These are phyloP conservation scores for Spicauda simplicius DNA, from an alignment of 2,888 invertebrate genomes.

Conservation along the genomic window DNA sequence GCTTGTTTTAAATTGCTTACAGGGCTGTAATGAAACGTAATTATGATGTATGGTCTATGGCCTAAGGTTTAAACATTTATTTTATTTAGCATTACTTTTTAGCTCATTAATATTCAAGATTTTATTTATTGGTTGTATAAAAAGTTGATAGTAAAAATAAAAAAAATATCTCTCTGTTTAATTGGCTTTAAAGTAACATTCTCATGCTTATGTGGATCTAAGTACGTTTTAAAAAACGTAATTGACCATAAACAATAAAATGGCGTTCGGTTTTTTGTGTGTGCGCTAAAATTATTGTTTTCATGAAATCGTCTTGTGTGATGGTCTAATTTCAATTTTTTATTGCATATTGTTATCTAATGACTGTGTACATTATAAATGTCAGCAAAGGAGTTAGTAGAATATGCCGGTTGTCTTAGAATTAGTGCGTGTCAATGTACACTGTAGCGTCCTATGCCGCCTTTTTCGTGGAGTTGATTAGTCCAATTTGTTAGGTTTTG, in stretches of 20 bases:
- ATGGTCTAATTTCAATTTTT: conserved; percentile 46
- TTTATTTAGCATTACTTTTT: too few species aligned
- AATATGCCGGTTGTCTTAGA: conserved; percentile 49
- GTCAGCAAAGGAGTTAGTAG: conserved; percentile 48
- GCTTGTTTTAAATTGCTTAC: too few species aligned
- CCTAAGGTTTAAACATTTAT: too few species aligned
- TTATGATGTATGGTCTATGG: too few species aligned
- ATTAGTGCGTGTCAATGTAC: conserved; percentile 72
- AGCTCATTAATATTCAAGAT: too few species aligned
- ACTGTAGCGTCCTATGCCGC: conserved; percentile 78
- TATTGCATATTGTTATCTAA: conserved; percentile 14
- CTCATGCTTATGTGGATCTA: conserved; percentile 6
- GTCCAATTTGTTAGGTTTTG: conserved; percentile 56
- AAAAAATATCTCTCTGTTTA: neutral
- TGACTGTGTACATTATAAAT: conserved; percentile 37
- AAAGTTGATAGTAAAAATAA: too few species aligned
- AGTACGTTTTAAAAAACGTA: conserved; percentile 37
- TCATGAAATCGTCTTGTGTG: conserved; percentile 59
- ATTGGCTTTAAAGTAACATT: conserved; percentile 6
- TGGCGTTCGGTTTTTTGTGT: conserved; percentile 84
- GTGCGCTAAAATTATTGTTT: conserved; percentile 82
- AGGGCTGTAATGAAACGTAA: too few species aligned
- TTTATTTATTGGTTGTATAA: too few species aligned
- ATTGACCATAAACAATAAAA: conserved; percentile 82
- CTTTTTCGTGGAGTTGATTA: conserved; percentile 70